Base-by-base conservation (phyloP, 1,140 invertebrate species). In the Lepidotrigona ventralis region DNA sequence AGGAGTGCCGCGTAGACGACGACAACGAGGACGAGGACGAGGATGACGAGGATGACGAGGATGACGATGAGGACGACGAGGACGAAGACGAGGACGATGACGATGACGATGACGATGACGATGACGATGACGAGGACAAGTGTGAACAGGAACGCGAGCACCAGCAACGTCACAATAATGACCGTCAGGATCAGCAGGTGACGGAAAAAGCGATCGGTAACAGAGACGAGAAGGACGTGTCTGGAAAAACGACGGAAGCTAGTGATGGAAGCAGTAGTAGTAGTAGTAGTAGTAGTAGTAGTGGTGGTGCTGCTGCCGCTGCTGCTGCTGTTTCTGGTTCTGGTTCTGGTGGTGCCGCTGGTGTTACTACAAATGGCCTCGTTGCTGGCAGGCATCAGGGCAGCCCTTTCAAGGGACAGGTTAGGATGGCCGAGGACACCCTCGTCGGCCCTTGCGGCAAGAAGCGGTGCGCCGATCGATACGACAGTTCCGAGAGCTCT, bases 401-500 rank as follows among this genome's bases (percentile, higher is more conserved):
- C 68, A 90, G 85, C 70, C 85, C 91, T 72, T 92, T 90, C 72
- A 91, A 93, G 88, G 91, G 91, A 89, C 91, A 91, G 85, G 91
- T 93, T 83, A 90, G 88, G 85, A 90, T 73, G 81, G 91, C 90
- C 79, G 91, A 93, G 80, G 91, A 91, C 76, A 90, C 83, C 80
- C 86, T 89, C 69, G 87, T 91, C 77, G 93, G 93, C 66, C 90
- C 93, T 85, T 96, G 95, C 91, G 96, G 96, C 92, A 97, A 97
- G 95, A 97, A 97, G 94, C 95, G 97, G 94, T 97, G 97, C 94
- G 95, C 96, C 91, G 97, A 98, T 95, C 95, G 97, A 95, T 97
- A 97, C 95, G 97, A 98, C 95, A 97, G 97, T 93, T 97, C 97
- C 90, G 97, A 98, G 94, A 97, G 97, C 92, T 97, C 97, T 94